phyloP scores from a whole-genome alignment of 2,797 vertebrate genomes.

The Bryconaethiops microstoma region DNA sequence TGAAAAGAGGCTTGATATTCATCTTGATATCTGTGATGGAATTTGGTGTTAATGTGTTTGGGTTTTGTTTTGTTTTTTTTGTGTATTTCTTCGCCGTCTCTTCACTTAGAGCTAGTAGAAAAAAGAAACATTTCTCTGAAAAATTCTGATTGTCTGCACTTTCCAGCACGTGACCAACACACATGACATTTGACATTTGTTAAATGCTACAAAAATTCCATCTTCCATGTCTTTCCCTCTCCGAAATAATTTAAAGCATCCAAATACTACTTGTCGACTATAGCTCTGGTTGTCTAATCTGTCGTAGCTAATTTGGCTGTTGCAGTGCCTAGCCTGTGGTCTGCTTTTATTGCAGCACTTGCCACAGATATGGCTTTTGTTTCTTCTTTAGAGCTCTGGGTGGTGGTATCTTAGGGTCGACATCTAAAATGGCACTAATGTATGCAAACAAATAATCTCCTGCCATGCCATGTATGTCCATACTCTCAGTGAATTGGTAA shows the following conservation, averaged over 20 bases:
- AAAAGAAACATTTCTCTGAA: too few relatives aligned
- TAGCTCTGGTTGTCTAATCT: conserved; percentile 18
- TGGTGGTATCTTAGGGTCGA: not conserved
- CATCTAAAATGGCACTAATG: conserved; percentile 6
- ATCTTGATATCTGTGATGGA: too few relatives aligned
- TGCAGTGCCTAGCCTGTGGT: conserved; percentile 1
- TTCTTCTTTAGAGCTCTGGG: not conserved
- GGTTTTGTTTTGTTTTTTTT: too few relatives aligned
- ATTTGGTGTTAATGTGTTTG: too few relatives aligned
- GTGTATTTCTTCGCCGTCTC: too few relatives aligned
- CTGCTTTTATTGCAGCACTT: conserved; percentile 17
- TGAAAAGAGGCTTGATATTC: too few relatives aligned
- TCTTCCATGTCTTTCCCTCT: too few relatives aligned
- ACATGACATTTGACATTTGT: too few relatives aligned
- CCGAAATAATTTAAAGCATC: not conserved
- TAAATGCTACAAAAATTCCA: not conserved
- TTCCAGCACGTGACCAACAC: not conserved
- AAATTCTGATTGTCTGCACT: not conserved
- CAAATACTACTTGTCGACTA: not conserved
- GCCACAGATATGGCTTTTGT: conserved; percentile 32
- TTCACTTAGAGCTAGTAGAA: too few relatives aligned
- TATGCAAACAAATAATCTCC: not conserved
- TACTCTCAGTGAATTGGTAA: not conserved
- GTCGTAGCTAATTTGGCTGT: conserved; percentile 9
- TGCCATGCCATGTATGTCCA: too few relatives aligned